A percentile compares a stretch with the other conserved stretches of the same genome.
Conservation (phyloP, 2,113 vertebrate species). For the Corydoras maculifer region DNA sequence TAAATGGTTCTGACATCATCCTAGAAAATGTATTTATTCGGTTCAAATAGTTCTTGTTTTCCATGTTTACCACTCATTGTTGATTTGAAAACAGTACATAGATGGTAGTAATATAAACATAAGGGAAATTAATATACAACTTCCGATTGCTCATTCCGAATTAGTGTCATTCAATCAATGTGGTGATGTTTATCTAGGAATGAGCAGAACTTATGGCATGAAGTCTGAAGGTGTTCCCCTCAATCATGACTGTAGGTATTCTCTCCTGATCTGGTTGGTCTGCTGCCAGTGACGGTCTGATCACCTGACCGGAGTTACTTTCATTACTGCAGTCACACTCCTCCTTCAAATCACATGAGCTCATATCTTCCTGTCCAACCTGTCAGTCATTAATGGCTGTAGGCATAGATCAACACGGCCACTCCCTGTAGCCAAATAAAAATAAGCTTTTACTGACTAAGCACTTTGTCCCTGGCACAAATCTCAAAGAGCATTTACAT, state of each 20-base stretch:
- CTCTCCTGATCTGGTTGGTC: slow-evolving; percentile 13
- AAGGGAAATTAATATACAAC: too few relatives aligned
- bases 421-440: slow-evolving; percentile 15
- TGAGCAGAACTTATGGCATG: too few relatives aligned
- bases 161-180: too few relatives aligned
- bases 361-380: slow-evolving; percentile 41
- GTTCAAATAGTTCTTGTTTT: too few relatives aligned
- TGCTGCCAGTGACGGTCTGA: slow-evolving; percentile 41
- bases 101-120: too few relatives aligned
- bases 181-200: too few relatives aligned
- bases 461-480: not conserved
- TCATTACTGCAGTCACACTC: slow-evolving; percentile 22
- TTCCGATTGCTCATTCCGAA: too few relatives aligned
- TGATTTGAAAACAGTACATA: too few relatives aligned
- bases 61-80: too few relatives aligned
- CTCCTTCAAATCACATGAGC: slow-evolving; percentile 29
- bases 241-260: not conserved
- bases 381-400: slow-evolving; percentile 37
- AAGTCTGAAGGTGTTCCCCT: too few relatives aligned
- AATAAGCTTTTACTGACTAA: not conserved
- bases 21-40: too few relatives aligned
- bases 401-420: slow-evolving; percentile 15
- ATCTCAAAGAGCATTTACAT: not conserved
- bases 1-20: too few relatives aligned
- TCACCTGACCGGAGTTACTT: slow-evolving; percentile 40